Base-by-base conservation (phyloP, 2,113 vertebrate species). In the Sapajus apella region DNA sequence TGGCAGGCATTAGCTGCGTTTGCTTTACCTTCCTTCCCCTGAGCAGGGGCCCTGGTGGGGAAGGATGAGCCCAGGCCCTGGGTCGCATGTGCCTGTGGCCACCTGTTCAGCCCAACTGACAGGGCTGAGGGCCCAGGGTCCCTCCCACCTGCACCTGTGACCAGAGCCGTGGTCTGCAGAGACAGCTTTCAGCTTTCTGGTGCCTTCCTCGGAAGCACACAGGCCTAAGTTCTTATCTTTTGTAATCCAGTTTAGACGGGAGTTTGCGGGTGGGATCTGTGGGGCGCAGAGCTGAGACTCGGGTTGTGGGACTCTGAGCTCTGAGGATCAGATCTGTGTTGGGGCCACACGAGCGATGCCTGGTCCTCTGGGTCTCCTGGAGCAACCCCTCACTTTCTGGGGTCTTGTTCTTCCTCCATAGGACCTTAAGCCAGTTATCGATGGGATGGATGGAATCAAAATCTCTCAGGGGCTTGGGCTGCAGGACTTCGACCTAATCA, bases 401-500 rank as follows among this genome's bases (percentile, higher is more conserved):
- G 94, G 37, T 88, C 90, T 89, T 35, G 90, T 27, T 40, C 47
- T 5, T 9, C 40, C 7, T 32, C 14, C 75, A 45, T 75, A 99
- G 99, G 99, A 99, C 97, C 98, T 99, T 94, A 99, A 99, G 95
- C 99, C 99, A 5, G 99, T 99, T 87, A 99, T 99, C 86, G 99
- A 99, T 16, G 99, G 99, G 32, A 99, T 99, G 87, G 99, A 99
- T 47, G 99, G 99, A 80, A 99, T 99, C 96, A 99, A 99, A 98
- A 99, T 99, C 98, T 99, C 99, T 94, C 99, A 99, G 98, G 99
- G 99, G 79, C 98, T 99, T 32, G 99, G 99, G 68, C 98, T 99
- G 91, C 98, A 98, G n/a, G 99, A 99, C 99, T 99, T 99, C 1
- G 99, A 99, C 97, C 98, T 99, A 95, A 99, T 99, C 98, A 98